Percentiles rank a stretch among this genome's conserved stretches.
phyloP scores from a whole-genome alignment of 1,140 invertebrate genomes.

The Drosophila simulans region DNA sequence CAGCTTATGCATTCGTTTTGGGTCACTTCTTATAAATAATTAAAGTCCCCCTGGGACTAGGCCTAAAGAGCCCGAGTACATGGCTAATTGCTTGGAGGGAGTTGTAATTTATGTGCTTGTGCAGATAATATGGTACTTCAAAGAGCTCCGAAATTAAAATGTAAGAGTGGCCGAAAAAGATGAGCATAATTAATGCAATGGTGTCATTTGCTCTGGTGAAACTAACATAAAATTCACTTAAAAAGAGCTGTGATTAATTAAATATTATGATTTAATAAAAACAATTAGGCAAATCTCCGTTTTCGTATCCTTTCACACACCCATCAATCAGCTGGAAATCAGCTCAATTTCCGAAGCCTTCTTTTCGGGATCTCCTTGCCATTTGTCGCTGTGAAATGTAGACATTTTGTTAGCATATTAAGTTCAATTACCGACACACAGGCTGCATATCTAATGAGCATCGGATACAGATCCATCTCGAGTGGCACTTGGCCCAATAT shows the following conservation, averaged over 20 bases:
- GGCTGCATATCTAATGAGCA: constrained; percentile 66
- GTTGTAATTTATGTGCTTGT: constrained; percentile 29
- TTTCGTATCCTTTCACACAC: neutral
- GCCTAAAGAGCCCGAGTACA: constrained; percentile 34
- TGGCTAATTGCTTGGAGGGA: constrained; percentile 28
- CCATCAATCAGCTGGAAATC: constrained; percentile 10
- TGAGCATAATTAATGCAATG: constrained; percentile 24
- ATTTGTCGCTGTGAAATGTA: constrained; percentile 41
- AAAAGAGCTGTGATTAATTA: no score
- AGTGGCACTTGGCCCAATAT: constrained; percentile 14
- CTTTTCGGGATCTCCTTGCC: constrained; percentile 23
- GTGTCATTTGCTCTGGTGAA: neutral
- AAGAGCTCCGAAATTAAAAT: constrained; percentile 21
- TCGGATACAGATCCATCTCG: constrained; percentile 6
- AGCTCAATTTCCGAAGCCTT: constrained; percentile 29
- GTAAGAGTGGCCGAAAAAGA: constrained; percentile 5
- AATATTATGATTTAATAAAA: no score
- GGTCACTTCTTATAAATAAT: constrained; percentile 52
- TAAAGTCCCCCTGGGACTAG: constrained; percentile 23
- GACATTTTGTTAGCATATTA: constrained; percentile 67
- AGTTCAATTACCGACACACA: constrained; percentile 71
- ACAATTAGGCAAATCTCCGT: no score
- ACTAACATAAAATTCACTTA: no score
- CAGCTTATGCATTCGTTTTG: constrained; percentile 47
- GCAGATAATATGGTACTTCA: constrained; percentile 17